Conservation (phyloP, 2,888 invertebrate genomes). For the Seira sanloemensis region DNA sequence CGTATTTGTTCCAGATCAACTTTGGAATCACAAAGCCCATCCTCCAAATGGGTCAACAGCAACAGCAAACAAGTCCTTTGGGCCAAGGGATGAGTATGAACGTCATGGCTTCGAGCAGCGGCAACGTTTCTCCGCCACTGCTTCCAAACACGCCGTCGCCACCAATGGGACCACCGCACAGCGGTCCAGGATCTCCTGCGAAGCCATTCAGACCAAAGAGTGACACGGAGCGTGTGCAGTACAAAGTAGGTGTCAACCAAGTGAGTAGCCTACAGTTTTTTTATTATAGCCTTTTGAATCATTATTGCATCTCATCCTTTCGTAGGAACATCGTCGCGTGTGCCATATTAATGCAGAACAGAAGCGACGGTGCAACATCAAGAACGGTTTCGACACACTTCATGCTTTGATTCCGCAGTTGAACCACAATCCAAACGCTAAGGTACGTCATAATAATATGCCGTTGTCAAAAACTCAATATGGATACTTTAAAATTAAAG, state of each 20-base stretch:
- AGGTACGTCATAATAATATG: no score
- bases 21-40: constrained; percentile 68
- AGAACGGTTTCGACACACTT: constrained; percentile 96
- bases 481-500: no score
- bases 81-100: constrained; percentile 51
- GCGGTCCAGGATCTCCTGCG: constrained; percentile 74
- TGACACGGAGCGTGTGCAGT: constrained; percentile 74
- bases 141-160: constrained; percentile 70
- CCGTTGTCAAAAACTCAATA: no score
- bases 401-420: constrained; percentile 94
- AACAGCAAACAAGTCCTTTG: background rate
- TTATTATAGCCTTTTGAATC: no score
- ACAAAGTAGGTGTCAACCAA: constrained; percentile 67
- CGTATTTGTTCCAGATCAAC: constrained; percentile 68
- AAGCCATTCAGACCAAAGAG: constrained; percentile 74
- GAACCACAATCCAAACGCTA: constrained; percentile 91
- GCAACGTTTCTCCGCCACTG: constrained; percentile 68
- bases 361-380: constrained; percentile 95
- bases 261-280: background rate
- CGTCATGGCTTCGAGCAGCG: constrained; percentile 49
- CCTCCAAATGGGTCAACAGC: constrained; percentile 58
- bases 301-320: constrained; percentile 14
- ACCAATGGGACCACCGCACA: constrained; percentile 69
- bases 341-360: constrained; percentile 97
- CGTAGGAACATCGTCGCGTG: constrained; percentile 84